Percentiles rank a stretch among this genome's conserved stretches.
Conservation (phyloP, 1,140 invertebrate species). For the Oscheius sp. region DNA sequence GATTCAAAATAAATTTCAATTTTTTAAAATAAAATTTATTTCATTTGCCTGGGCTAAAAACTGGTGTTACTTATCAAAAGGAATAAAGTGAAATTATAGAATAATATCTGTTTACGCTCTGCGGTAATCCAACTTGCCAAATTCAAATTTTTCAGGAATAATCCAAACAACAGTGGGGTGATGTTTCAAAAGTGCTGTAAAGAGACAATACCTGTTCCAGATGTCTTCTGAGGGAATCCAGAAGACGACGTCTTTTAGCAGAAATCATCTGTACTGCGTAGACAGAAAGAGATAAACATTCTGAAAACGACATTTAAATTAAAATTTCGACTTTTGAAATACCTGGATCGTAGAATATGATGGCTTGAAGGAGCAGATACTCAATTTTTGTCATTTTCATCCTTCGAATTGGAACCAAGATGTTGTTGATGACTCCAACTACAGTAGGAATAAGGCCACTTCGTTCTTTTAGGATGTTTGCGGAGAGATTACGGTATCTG, state of each 20-base stretch:
- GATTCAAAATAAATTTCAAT: too few relatives aligned
- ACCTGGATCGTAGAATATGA: constrained; percentile 59
- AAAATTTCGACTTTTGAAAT: neutral
- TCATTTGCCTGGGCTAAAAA: too few relatives aligned
- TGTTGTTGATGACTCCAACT: constrained; percentile 59
- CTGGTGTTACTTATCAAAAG: too few relatives aligned
- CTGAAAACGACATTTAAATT: constrained; percentile 50
- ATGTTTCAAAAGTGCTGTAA: too few relatives aligned
- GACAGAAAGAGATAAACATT: constrained; percentile 51
- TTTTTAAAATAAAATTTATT: too few relatives aligned
- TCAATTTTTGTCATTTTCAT: constrained; percentile 54
- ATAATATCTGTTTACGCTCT: too few relatives aligned
- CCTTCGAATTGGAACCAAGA: constrained; percentile 53
- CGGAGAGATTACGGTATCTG: constrained; percentile 54
- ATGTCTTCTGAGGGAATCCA: constrained; percentile 43
- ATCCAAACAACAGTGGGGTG: too few relatives aligned
- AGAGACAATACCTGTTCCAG: constrained; percentile 27
- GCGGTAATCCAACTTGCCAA: too few relatives aligned
- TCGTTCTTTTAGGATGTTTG: constrained; percentile 54
- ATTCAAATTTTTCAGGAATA: too few relatives aligned
- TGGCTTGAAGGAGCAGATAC: constrained; percentile 56
- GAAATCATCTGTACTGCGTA: constrained; percentile 41
- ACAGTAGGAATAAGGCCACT: constrained; percentile 58
- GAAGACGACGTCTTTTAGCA: constrained; percentile 43
- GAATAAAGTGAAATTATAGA: too few relatives aligned